These are phyloP conservation scores for Cacatua alba DNA, from an alignment of 2,113 vertebrate species.

Conservation along the genomic window DNA sequence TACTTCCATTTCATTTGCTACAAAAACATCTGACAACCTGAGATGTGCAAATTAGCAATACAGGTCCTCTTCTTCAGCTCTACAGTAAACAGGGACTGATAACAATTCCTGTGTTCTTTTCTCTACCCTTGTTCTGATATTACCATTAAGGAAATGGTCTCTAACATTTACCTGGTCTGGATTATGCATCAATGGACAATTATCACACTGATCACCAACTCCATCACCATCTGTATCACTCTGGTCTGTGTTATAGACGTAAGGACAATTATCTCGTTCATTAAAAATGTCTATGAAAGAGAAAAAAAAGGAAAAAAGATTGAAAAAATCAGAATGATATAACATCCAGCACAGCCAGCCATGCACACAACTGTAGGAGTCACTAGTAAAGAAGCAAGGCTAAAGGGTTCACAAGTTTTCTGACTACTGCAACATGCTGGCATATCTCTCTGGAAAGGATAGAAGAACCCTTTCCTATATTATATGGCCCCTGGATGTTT, in stretches of 20 bases:
- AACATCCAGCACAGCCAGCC: background rate
- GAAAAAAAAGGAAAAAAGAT: background rate
- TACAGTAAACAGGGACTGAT: background rate
- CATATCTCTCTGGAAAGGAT: background rate
- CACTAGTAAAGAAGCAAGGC: background rate
- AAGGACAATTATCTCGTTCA: constrained; percentile 94
- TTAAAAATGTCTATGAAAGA: constrained; percentile 86
- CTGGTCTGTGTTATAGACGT: constrained; percentile 94
- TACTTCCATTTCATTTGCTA: background rate
- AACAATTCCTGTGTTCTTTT: background rate
- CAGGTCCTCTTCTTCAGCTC: background rate
- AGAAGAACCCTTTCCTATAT: background rate
- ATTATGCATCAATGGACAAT: constrained; percentile 94
- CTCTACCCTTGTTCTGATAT: background rate
- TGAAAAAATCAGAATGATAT: background rate
- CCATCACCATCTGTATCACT: constrained; percentile 93
- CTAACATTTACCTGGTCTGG: constrained; percentile 86
- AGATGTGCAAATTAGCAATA: background rate
- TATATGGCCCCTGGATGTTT: background rate
- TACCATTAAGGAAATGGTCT: background rate
- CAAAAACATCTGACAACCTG: background rate
- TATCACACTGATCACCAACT: constrained; percentile 97
- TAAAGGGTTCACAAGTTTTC: background rate
- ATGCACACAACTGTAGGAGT: background rate
- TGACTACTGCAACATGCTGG: background rate